Evolutionary conservation across 2,888 invertebrate species (phyloP).

Genomic region (Phyto melanocephala): DNA sequence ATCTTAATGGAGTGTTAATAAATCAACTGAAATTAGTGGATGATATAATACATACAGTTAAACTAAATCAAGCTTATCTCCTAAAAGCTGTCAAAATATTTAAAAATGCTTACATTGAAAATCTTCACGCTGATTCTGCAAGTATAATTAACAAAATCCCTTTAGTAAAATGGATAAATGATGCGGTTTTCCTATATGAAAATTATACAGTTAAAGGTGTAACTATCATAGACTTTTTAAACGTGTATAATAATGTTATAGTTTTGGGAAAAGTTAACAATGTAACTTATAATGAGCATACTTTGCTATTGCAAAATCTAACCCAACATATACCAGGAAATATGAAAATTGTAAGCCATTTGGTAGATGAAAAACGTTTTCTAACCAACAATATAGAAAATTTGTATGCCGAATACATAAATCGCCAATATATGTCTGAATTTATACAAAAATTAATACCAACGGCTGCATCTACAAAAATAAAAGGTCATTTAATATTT

Average conservation of each 20-base stretch:
- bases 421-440: slow-evolving; percentile 74
- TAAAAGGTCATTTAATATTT: slow-evolving; percentile 71
- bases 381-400: slow-evolving; percentile 72
- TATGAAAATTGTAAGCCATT: slow-evolving; percentile 70
- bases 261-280: slow-evolving; percentile 76
- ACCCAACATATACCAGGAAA: slow-evolving; percentile 71
- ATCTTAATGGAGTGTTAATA: slow-evolving; percentile 76
- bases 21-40: slow-evolving; percentile 80
- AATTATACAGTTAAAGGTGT: slow-evolving; percentile 79
- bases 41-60: slow-evolving; percentile 79
- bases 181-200: slow-evolving; percentile 77
- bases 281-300: slow-evolving; percentile 75
- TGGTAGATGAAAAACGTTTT: slow-evolving; percentile 68
- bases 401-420: slow-evolving; percentile 72
- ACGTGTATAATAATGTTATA: slow-evolving; percentile 73
- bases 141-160: slow-evolving; percentile 79
- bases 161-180: slow-evolving; percentile 79
- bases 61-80: slow-evolving; percentile 76
- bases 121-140: slow-evolving; percentile 73
- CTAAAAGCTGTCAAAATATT: slow-evolving; percentile 79
- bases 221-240: slow-evolving; percentile 74
- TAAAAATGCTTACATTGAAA: slow-evolving; percentile 74
- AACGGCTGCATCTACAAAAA: slow-evolving; percentile 46
- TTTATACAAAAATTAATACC: slow-evolving; percentile 73
- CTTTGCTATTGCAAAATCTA: slow-evolving; percentile 74